Base-by-base conservation (phyloP, 2,113 vertebrate species). In the Pao palembangensis region DNA sequence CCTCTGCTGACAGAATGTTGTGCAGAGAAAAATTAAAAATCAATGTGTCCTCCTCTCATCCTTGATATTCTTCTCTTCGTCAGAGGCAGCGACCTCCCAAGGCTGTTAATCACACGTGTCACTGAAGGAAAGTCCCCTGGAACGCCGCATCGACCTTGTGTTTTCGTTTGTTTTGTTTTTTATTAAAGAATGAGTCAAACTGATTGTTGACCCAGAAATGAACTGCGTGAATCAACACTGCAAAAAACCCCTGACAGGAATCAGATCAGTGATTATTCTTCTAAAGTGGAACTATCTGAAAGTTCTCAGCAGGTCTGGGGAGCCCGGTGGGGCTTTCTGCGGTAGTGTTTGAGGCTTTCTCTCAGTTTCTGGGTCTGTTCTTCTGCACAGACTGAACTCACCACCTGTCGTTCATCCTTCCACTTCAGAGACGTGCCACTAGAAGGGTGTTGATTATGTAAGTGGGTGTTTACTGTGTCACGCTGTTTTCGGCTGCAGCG, bases 21-120 rank as follows among this genome's bases (percentile, higher is more conserved):
- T 11, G 42, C 55, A n/a, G 59, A 77, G 66, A 83, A 38, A 69
- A 78, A 79, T 70, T 69, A 66, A 69, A 83, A 83, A 83, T 85
- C 80, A 61, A 79, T 83, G 64, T 6, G 41, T 66, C 55, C 53
- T 68, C 13, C 19, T 47, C 50, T 71, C 53, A 62, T 71, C 47
- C 0, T 10, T 23, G 54, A 38, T 64, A 51, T 66, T 71, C 58
- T 46, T 63, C 47, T 47, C 48, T 18, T 71, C 67, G 67, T 61
- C 76, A 63, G 34, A 15, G 31, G 47, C 54, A 18, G 16, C 51
- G 70, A 79, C 73, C 38, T 0, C 18, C 76, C 70, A 75, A 52
- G 43, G 67, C 23, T 56, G 16, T 78, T 74, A 64, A 80, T 78
- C 75, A 76, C 14, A 47, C 5, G n/a, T 17, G 44, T 47, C 44